Conservation (phyloP, 1,140 invertebrate genomes). For the Laodelphax striatellus region DNA sequence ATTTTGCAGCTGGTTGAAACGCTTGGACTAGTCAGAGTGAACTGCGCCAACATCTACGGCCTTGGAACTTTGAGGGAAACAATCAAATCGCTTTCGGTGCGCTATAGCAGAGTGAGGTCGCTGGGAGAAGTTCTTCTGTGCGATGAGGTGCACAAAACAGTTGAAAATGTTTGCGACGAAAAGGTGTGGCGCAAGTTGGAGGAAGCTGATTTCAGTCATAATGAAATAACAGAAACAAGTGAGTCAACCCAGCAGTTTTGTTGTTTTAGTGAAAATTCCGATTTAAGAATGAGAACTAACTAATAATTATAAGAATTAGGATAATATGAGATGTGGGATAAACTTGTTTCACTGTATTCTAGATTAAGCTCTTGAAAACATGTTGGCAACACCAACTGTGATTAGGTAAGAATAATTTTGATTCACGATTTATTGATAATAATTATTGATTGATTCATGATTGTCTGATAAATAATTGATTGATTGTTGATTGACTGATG, state of each 20-base stretch:
- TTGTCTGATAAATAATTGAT: too few species aligned
- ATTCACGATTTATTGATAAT: too few species aligned
- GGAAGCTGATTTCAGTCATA: conserved; percentile 64
- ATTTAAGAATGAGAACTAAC: too few species aligned
- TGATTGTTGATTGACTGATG: too few species aligned
- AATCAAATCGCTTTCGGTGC: conserved; percentile 43
- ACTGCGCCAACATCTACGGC: conserved; percentile 50
- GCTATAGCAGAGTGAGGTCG: conserved; percentile 44
- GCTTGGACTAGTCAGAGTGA: conserved; percentile 46
- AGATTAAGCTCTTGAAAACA: too few species aligned
- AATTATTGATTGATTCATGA: too few species aligned
- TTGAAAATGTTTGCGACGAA: conserved; percentile 35
- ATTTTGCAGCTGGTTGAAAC: conserved; percentile 34
- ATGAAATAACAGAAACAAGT: conserved; percentile 60
- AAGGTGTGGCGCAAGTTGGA: conserved; percentile 44
- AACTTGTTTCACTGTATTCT: too few species aligned
- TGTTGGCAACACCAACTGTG: too few species aligned
- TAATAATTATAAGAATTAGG: too few species aligned
- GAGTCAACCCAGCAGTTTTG: neutral
- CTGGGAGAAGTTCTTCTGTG: conserved; percentile 63
- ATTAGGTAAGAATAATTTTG: too few species aligned
- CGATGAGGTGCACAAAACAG: conserved; percentile 48
- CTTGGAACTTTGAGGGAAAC: conserved; percentile 54
- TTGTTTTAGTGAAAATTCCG: too few species aligned
- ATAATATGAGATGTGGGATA: too few species aligned